Conservation (phyloP, 2,113 vertebrate genomes). For the Cranoglanis bouderius region DNA sequence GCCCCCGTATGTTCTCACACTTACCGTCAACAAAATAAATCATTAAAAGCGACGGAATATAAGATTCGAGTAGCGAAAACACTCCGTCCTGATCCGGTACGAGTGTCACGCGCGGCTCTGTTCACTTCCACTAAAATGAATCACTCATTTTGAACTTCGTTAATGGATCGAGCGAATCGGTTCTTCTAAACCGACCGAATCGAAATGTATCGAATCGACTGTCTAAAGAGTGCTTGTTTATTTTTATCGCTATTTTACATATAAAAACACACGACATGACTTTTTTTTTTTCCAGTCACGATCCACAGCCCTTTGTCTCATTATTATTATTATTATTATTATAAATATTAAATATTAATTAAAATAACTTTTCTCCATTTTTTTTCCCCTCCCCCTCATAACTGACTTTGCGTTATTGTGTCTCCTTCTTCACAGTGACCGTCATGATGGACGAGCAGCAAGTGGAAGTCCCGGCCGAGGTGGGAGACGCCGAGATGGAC, state of each 20-base stretch:
- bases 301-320: neutral
- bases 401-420: no score
- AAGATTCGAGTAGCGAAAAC: no score
- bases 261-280: no score
- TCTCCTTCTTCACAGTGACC: slow-evolving; percentile 49
- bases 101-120: neutral
- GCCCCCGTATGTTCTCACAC: neutral
- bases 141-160: slow-evolving; percentile 1
- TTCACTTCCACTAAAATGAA: neutral
- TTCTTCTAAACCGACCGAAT: slow-evolving; percentile 28
- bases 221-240: neutral
- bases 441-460: slow-evolving; percentile 59
- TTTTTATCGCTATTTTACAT: neutral
- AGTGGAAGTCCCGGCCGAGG: slow-evolving; percentile 36
- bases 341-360: no score
- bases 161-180: slow-evolving; percentile 23
- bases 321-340: neutral
- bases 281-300: neutral
- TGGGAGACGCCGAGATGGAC: slow-evolving; percentile 47
- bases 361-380: no score
- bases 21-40: neutral
- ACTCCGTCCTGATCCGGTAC: no score
- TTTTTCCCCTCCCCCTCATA: no score
- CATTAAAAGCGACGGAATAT: neutral
- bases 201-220: slow-evolving; percentile 8